Percentiles rank a stretch among this genome's conserved stretches.
Conservation (phyloP, 2,797 vertebrate species). For the Sciurus vulgaris region DNA sequence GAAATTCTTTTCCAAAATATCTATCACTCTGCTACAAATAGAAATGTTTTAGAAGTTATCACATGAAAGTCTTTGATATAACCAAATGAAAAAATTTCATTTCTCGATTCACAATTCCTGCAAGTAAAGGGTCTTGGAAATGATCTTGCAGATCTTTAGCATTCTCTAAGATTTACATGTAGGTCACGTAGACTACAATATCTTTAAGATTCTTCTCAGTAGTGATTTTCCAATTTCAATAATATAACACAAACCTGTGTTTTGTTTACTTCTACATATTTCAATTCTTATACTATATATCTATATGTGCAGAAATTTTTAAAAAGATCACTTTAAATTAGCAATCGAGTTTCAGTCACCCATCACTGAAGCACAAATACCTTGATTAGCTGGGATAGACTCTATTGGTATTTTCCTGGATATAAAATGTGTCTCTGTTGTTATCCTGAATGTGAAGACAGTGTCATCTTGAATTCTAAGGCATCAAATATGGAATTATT, state of each 20-base stretch:
- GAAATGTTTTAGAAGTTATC: not conserved
- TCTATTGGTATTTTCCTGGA: not conserved
- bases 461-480: slow-evolving; percentile 67
- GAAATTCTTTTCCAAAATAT: not conserved
- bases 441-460: slow-evolving; percentile 58
- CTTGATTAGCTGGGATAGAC: slow-evolving; percentile 33
- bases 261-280: slow-evolving; percentile 48
- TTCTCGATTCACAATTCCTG: not conserved
- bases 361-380: slow-evolving; percentile 54
- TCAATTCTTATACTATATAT: slow-evolving; percentile 39
- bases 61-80: not conserved
- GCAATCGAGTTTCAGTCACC: not conserved
- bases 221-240: slow-evolving; percentile 40
- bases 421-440: slow-evolving; percentile 47
- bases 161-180: not conserved
- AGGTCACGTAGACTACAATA: not conserved
- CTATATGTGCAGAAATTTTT: not conserved
- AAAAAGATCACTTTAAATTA: slow-evolving; percentile 46
- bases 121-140: not conserved
- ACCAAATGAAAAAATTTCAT: not conserved
- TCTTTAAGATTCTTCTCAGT: not conserved
- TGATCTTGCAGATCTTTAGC: not conserved
- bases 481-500: slow-evolving; percentile 71
- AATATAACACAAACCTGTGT: not conserved
- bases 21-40: not conserved